Evolutionary conservation across 2,797 vertebrate genomes (phyloP).

Genomic region (Pogonophryne albipinna): DNA sequence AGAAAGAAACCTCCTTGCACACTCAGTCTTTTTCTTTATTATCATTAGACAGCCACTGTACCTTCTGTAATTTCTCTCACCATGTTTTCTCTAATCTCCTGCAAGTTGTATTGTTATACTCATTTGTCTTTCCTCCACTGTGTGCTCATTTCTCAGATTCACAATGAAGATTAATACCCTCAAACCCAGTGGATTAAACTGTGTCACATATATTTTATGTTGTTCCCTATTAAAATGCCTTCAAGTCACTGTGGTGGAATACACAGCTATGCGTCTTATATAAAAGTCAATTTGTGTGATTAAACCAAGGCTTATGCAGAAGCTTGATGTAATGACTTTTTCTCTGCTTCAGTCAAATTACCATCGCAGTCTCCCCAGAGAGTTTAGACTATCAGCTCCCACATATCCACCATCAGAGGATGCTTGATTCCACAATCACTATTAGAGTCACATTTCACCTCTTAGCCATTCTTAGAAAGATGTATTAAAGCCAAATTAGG

Average conservation of each 20-base stretch:
- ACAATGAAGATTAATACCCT: conserved; percentile 79
- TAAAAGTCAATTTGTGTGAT: conserved; percentile 85
- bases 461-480: conserved; percentile 39
- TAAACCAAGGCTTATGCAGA: conserved; percentile 75
- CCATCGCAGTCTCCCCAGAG: conserved; percentile 69
- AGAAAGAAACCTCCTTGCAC: conserved; percentile 34
- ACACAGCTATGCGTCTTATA: conserved; percentile 64
- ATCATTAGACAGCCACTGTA: conserved; percentile 37
- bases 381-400: conserved; percentile 70
- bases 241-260: conserved; percentile 62
- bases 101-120: conserved; percentile 68
- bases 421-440: conserved; percentile 37
- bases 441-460: conserved; percentile 31
- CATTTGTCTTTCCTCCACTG: conserved; percentile 65
- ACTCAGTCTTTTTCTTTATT: conserved; percentile 46
- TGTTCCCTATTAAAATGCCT: conserved; percentile 80
- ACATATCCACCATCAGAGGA: conserved; percentile 41
- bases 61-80: conserved; percentile 55
- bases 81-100: conserved; percentile 50
- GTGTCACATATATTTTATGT: conserved; percentile 74
- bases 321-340: conserved; percentile 78
- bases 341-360: conserved; percentile 76
- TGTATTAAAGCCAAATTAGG: conserved; percentile 32
- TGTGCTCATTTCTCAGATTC: conserved; percentile 72
- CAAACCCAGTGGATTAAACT: conserved; percentile 79